These are phyloP conservation scores for Tupaia chinensis DNA, from an alignment of 2,113 vertebrate species.

Conservation along the genomic window DNA sequence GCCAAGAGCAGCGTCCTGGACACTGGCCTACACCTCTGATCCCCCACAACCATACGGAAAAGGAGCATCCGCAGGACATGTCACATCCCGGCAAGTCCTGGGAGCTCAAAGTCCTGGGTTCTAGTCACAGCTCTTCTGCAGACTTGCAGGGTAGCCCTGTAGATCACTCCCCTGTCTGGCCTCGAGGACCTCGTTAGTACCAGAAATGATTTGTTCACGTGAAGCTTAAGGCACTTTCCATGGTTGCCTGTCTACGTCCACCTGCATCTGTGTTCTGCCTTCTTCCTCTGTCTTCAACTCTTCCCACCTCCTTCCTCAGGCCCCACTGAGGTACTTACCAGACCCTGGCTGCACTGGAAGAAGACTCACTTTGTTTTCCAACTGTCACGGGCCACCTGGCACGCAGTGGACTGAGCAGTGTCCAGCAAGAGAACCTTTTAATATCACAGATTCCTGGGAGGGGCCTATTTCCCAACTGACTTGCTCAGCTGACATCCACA, in stretches of 20 bases:
- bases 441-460: conserved; percentile 70
- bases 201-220: background rate
- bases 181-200: background rate
- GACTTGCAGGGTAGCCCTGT: background rate
- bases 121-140: background rate
- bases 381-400: conserved; percentile 15
- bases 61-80: background rate
- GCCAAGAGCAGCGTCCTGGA: background rate
- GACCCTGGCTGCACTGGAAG: conserved; percentile 13
- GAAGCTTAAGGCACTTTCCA: background rate
- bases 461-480: conserved; percentile 65
- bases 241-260: background rate
- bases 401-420: conserved; percentile 53
- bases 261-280: background rate
- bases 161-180: background rate
- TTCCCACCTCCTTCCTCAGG: background rate
- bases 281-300: background rate
- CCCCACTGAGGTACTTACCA: conserved; percentile 63
- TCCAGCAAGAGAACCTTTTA: conserved; percentile 69
- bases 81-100: too few relatives aligned
- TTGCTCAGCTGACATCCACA: conserved; percentile 72
- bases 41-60: too few relatives aligned
- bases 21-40: too few relatives aligned
- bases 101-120: background rate
- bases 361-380: conserved; percentile 48